Evolutionary conservation across 2,888 invertebrate genomes (phyloP).

Genomic region (Idaea straminata): DNA sequence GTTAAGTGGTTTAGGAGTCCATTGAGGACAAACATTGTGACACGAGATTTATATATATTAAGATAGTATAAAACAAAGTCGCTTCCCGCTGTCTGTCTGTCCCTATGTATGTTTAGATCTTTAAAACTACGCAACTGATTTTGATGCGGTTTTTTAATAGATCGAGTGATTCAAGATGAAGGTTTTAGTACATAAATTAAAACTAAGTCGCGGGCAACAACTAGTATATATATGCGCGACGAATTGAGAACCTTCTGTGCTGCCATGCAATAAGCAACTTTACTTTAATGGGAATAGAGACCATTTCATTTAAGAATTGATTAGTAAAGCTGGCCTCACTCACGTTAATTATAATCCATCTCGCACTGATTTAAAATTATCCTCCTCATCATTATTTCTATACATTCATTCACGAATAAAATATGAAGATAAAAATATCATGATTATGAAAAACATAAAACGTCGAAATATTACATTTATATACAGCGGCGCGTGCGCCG

Average conservation of each 20-base stretch:
- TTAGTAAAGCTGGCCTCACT: neutral
- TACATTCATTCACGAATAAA: neutral
- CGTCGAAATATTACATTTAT: conserved; percentile 14
- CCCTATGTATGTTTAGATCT: too few species aligned
- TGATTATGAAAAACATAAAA: neutral
- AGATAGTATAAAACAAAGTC: too few species aligned
- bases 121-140: too few species aligned
- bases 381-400: neutral
- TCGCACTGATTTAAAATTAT: neutral
- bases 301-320: neutral
- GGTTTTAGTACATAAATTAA: too few species aligned
- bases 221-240: too few species aligned
- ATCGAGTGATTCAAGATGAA: too few species aligned
- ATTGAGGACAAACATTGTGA: too few species aligned
- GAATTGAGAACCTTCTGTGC: neutral
- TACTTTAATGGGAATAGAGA: neutral
- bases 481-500: conserved; percentile 42
- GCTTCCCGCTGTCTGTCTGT: too few species aligned
- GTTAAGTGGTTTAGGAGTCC: too few species aligned
- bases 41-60: too few species aligned
- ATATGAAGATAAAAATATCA: conserved; percentile 3
- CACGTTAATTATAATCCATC: neutral
- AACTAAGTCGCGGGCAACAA: too few species aligned
- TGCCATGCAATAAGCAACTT: neutral
- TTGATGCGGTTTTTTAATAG: too few species aligned